Conservation (phyloP, 2,797 vertebrate species). For the Sebastes melanostomus region DNA sequence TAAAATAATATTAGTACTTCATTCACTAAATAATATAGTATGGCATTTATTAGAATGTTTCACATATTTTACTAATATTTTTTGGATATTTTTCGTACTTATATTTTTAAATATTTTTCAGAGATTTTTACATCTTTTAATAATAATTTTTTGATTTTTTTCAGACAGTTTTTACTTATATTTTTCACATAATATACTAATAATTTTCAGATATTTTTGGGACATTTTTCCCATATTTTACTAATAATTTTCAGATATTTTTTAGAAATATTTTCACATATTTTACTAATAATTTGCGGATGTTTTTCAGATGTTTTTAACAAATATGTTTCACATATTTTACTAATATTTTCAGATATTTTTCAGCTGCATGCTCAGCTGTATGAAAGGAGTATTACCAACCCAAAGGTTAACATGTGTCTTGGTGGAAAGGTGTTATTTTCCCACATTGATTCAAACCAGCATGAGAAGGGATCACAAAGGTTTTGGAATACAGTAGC, state of each 20-base stretch:
- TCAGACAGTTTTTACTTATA: no score
- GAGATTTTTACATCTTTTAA: no score
- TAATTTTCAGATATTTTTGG: no score
- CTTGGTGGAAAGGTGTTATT: background rate
- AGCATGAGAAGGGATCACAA: background rate
- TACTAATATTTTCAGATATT: background rate
- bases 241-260: no score
- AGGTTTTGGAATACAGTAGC: background rate
- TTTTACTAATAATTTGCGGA: background rate
- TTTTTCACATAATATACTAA: no score
- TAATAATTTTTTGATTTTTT: accelerated
- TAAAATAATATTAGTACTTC: background rate
- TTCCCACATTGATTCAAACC: background rate
- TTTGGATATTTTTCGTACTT: no score
- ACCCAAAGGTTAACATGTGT: background rate
- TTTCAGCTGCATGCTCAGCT: background rate
- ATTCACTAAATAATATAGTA: background rate
- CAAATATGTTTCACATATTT: no score
- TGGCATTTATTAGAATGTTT: background rate
- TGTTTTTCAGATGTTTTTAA: no score
- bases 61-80: background rate
- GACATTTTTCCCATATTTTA: no score
- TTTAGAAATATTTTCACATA: background rate
- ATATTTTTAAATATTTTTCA: no score
- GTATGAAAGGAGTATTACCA: background rate